Base-by-base conservation (phyloP, 2,888 invertebrate genomes). In the Drosophila percnosoma region DNA sequence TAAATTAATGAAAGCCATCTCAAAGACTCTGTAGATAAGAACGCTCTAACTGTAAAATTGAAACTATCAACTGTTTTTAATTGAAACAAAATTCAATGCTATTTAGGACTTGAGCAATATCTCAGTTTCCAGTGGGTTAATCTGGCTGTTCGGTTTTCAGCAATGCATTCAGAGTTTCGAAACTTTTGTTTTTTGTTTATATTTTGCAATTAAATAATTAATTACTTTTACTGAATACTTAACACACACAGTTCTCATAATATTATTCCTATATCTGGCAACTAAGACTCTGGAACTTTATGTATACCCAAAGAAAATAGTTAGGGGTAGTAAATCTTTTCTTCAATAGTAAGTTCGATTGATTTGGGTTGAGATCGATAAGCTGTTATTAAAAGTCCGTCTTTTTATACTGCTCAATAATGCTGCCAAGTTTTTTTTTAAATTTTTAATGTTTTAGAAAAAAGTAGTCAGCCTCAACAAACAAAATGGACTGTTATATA, bases 401-500 rank as follows among this genome's bases (percentile, higher is more conserved):
- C 18, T n/a, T n/a, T 1, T 8, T 10, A 38, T 8, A 18, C 18
- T 27, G 27, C 24, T 24, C 24, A 24, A 24, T 24, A 24, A 24
- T 24, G 24, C 24, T 24, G 24, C 2, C 24, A 24, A 24, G 24
- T 24, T 24, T 24, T 24, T 24, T 24, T 24, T 24, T 24, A 2
- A 24, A 24, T 24, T 24, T 24, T 2, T 24, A 1, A 21, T 21
- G 21, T 21, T 21, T 21, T 21, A 21, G 1, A 21, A 21, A 21
- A 24, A 24, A 24, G 24, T 24, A 24, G 24, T 24, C 24, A 8
- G 38, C 38, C 1, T 18, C 8, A 18, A 1, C 1, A 38, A 38
- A 3, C 0, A 38, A 18, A 1, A 38, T 38, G 3, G 2, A 18
- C 18, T 18, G 0, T 8, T 8, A 8, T 0, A 8, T 38, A 18